Evolutionary conservation across 1,140 invertebrate genomes (phyloP), one percentile per base, ranked within the genome.

Genomic region (Ruditapes philippinarum): DNA sequence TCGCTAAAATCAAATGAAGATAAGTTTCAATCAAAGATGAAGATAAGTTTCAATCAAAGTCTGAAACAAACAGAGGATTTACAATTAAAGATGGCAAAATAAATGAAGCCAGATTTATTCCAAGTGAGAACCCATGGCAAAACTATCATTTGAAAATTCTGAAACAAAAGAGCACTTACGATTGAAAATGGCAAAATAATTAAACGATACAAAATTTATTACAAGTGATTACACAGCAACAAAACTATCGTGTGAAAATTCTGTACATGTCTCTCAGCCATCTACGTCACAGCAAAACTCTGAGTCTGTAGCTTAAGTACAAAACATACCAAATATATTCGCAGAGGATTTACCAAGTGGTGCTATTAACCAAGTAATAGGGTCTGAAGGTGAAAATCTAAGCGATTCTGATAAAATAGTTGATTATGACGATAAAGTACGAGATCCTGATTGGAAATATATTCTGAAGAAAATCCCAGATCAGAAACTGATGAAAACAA

Each of bases 401-500:
- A 57, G 54, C n/a, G 54, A 65, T 5, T 65, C 12, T n/a, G 60
- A 65, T 33, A 65, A 31, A 3, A 31, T 28, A 3, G 4, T 65
- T 31, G 31, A 65, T 19, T 65, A 65, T 33, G 60, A 28, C n/a
- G 60, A 65, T 33, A 28, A 65, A 2, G 25, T 65, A 7, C 9
- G 60, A 31, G 60, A 65, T 65, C 60, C 60, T 28, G 60, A 65
- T 31, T 65, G 60, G 60, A 65, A 65, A n/a, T n/a, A 65, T 12
- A 7, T 28, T 1, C 60, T 3, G 60, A 57, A 12, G 9, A 57
- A 25, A 57, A 65, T 31, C 33, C 31, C 5, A 65, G 60, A 31
- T 65, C 60, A 65, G 60, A 65, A n/a, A 65, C 60, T 65, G 60
- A 65, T 65, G 33, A 36, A 33, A 65, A 65, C 60, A 65, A 65